A percentile compares a stretch with the other conserved stretches of the same genome.
These are phyloP conservation scores for Trachelipus rathkii DNA, from an alignment of 1,140 invertebrate species.

Conservation along the genomic window DNA sequence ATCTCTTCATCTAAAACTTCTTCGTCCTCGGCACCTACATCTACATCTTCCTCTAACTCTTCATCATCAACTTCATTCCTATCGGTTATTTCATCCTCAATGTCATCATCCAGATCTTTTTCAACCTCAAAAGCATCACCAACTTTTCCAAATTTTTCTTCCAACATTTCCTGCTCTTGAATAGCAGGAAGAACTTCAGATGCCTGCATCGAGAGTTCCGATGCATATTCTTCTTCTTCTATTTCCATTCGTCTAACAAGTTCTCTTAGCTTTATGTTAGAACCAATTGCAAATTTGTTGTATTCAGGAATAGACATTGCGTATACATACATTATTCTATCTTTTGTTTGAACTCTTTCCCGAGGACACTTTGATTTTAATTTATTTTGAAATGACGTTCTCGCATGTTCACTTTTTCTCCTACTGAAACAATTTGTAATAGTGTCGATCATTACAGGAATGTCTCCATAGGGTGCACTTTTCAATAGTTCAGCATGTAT, in stretches of 20 bases:
- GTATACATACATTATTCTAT: constrained; percentile 44
- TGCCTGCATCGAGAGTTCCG: constrained; percentile 26
- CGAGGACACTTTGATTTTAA: constrained; percentile 43
- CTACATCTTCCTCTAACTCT: constrained; percentile 19
- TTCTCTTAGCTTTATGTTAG: constrained; percentile 42
- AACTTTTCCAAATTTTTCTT: constrained; percentile 21
- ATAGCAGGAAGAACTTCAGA: constrained; percentile 21
- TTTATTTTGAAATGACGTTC: constrained; percentile 43
- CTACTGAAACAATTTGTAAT: constrained; percentile 42
- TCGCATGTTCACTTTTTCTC: constrained; percentile 43
- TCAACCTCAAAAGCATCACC: constrained; percentile 24
- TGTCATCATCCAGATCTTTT: constrained; percentile 18
- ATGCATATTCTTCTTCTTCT: constrained; percentile 30
- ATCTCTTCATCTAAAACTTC: constrained; percentile 27
- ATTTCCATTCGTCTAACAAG: constrained; percentile 40
- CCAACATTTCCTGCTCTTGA: constrained; percentile 24
- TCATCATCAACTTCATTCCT: constrained; percentile 20
- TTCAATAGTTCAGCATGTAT: constrained; percentile 40
- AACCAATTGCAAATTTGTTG: constrained; percentile 43
- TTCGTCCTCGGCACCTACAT: constrained; percentile 24
- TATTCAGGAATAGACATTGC: constrained; percentile 45
- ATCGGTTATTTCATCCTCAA: not conserved
- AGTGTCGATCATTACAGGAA: constrained; percentile 40
- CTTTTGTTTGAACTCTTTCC: constrained; percentile 44
- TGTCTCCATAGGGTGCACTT: constrained; percentile 36